Conservation (phyloP, 2,888 invertebrate genomes). For the Lingula anatina region DNA sequence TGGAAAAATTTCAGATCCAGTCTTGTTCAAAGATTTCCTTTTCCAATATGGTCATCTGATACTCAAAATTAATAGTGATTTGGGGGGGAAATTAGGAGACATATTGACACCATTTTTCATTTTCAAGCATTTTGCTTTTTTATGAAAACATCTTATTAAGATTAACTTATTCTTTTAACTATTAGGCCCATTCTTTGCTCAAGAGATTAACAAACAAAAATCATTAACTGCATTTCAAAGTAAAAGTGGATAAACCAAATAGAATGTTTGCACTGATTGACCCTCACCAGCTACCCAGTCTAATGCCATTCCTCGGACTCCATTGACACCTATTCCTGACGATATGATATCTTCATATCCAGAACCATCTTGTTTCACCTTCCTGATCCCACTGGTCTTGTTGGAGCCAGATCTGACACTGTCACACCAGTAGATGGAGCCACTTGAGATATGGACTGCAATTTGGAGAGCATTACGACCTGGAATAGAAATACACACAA, state of each 20-base stretch:
- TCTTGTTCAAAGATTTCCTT: too few relatives aligned
- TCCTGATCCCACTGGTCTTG: constrained; percentile 83
- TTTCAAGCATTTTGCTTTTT: too few relatives aligned
- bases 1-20: constrained; percentile 20
- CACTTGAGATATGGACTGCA: constrained; percentile 81
- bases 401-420: constrained; percentile 15
- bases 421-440: constrained; percentile 97
- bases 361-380: constrained; percentile 84
- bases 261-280: constrained; percentile 66
- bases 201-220: too few relatives aligned
- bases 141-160: too few relatives aligned
- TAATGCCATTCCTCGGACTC: constrained; percentile 84
- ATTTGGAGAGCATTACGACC: constrained; percentile 89
- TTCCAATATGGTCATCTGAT: too few relatives aligned
- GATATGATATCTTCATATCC: constrained; percentile 76
- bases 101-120: too few relatives aligned
- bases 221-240: too few relatives aligned
- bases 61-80: too few relatives aligned
- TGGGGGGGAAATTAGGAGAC: too few relatives aligned
- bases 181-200: too few relatives aligned
- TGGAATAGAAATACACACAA: constrained; percentile 13
- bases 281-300: constrained; percentile 84
- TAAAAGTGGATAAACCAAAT: too few relatives aligned
- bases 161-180: too few relatives aligned
- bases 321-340: constrained; percentile 74